Conservation (phyloP, 2,888 invertebrate genomes). For the Agonum fuliginosum region DNA sequence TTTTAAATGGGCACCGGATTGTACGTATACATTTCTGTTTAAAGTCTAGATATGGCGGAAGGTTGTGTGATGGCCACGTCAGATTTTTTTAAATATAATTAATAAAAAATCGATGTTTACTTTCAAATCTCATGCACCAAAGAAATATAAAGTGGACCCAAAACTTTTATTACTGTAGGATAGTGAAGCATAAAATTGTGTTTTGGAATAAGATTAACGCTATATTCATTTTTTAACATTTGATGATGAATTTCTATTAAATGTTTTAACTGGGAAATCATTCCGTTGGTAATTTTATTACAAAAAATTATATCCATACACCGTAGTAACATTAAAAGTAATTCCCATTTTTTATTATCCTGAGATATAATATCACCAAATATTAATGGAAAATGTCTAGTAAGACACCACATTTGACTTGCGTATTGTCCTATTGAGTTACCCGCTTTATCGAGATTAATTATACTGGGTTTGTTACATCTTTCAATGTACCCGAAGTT, state of each 20-base stretch:
- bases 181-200: neutral
- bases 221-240: neutral
- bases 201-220: neutral
- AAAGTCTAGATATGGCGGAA: too few species aligned
- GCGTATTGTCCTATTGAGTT: constrained; percentile 60
- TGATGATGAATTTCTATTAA: neutral
- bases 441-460: constrained; percentile 45
- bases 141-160: neutral
- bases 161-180: neutral
- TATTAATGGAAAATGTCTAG: constrained; percentile 45
- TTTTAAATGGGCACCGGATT: too few species aligned
- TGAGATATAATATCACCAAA: neutral
- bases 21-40: too few species aligned
- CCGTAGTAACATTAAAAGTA: neutral
- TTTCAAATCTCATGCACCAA: neutral
- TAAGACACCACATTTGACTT: constrained; percentile 60
- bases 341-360: neutral
- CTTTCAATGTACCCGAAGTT: constrained; percentile 60
- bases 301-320: neutral
- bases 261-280: neutral
- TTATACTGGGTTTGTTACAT: constrained; percentile 18
- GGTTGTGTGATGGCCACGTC: too few species aligned
- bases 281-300: neutral
- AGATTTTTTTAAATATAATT: neutral
- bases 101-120: neutral